Base-by-base conservation (phyloP, 2,797 vertebrate species). In the Lacerta agilis region DNA sequence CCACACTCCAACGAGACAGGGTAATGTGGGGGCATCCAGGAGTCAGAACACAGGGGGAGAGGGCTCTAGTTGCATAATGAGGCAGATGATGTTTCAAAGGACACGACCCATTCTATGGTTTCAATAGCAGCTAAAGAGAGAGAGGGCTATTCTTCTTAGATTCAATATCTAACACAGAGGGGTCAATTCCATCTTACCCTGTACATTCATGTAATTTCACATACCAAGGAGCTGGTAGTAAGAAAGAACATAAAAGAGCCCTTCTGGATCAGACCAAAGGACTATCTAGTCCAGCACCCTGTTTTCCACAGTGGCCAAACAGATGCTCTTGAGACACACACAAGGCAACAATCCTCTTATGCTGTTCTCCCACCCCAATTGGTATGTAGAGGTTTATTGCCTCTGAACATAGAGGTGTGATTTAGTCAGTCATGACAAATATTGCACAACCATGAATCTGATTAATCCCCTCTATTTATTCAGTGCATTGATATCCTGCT, bases 1-100 rank as follows among this genome's bases (percentile, higher is more conserved):
- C 89, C 88, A 77, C 61, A 71, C 72, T 29, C 64, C 17, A 85
- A 55, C 9, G 27, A 45, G 78, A n/a, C 71, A 38, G 71, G 69
- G 83, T 69, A 81, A 82, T 87, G 86, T 77, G 86, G 66, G 89
- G 86, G 86, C 89, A 90, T 85, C 61, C 86, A 87, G 64, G 25
- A 87, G 79, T 90, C 78, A 87, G 55, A 41, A 58, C 13, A 10
- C 33, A 69, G 77, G 43, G 82, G 41, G 43, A 41, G 67, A 49
- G 64, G 88, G 45, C 71, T 75, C 20, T 13, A 1, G 9, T 45
- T 71, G 79, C 86, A 85, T 85, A 85, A 78, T 78, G 64, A 82
- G 69, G 72, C 36, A 61, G 61, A 29, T 55, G 41, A 67, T 49
- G 29, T 61, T 87, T 66, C 82, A 81, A n/a, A 90, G 72, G 86